These are phyloP conservation scores for Cepaea hortensis DNA, from an alignment of 2,888 invertebrate species.

Conservation along the genomic window DNA sequence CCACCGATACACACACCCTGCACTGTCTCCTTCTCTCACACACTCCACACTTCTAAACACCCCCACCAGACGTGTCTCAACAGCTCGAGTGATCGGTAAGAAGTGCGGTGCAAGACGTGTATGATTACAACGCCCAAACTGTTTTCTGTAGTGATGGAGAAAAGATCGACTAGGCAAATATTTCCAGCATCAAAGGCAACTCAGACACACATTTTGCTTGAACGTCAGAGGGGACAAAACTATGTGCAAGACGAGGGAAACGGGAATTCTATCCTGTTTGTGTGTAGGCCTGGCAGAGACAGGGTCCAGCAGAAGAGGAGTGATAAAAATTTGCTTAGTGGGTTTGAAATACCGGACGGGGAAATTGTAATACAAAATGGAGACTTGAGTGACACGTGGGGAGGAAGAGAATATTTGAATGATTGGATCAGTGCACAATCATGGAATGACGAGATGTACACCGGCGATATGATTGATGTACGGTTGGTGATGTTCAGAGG, in stretches of 20 bases:
- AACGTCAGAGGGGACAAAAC: conserved; percentile 8
- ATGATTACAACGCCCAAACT: background rate
- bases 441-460: too few relatives aligned
- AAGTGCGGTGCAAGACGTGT: background rate
- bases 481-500: too few relatives aligned
- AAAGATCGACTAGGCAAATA: conserved; percentile 43
- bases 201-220: background rate
- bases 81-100: too few relatives aligned
- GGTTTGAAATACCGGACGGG: background rate
- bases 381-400: background rate
- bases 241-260: background rate
- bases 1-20: too few relatives aligned
- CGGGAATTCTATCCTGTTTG: background rate
- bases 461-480: too few relatives aligned
- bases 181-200: conserved; percentile 31
- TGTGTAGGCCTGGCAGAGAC: background rate
- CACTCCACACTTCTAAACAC: too few relatives aligned
- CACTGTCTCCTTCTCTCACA: too few relatives aligned
- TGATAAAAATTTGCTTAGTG: background rate
- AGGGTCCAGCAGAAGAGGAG: background rate
- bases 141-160: conserved; percentile 13
- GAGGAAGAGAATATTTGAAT: background rate
- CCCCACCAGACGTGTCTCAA: too few relatives aligned
- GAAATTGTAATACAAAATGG: background rate
- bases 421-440: background rate